phyloP scores from a whole-genome alignment of 2,888 invertebrate species.

The Neoaliturus tenellus region DNA sequence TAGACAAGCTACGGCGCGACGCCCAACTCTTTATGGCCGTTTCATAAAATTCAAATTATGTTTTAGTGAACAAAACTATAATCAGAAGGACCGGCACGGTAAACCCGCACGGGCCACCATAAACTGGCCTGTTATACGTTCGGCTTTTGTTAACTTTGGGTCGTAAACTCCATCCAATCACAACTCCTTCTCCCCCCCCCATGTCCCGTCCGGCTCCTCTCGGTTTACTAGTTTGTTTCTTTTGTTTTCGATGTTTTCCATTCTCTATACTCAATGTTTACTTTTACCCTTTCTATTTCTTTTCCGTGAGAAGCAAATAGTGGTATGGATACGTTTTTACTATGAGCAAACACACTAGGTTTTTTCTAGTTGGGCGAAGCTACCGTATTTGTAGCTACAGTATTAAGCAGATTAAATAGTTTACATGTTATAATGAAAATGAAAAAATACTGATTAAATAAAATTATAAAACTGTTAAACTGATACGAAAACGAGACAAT shows the following conservation, averaged over 20 bases:
- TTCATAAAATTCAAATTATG: conserved; percentile 55
- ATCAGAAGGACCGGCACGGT: conserved; percentile 12
- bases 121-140: conserved; percentile 30
- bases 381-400: too few species aligned
- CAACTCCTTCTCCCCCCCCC: background rate
- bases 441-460: too few species aligned
- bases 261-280: background rate
- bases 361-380: too few species aligned
- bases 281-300: too few species aligned
- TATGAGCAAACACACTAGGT: too few species aligned
- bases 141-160: conserved; percentile 32
- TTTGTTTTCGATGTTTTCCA: conserved; percentile 15
- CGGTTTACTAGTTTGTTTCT: background rate
- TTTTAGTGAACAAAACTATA: conserved; percentile 51
- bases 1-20: background rate
- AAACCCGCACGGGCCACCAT: conserved; percentile 22
- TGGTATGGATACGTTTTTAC: too few species aligned
- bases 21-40: conserved; percentile 9
- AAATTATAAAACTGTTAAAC: too few species aligned
- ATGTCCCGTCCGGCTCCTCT: too few species aligned
- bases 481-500: too few species aligned
- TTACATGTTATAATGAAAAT: too few species aligned
- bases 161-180: conserved; percentile 35
- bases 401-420: too few species aligned
- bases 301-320: too few species aligned